Conservation (phyloP, 1,140 invertebrate species). For the Bombus consobrinus region DNA sequence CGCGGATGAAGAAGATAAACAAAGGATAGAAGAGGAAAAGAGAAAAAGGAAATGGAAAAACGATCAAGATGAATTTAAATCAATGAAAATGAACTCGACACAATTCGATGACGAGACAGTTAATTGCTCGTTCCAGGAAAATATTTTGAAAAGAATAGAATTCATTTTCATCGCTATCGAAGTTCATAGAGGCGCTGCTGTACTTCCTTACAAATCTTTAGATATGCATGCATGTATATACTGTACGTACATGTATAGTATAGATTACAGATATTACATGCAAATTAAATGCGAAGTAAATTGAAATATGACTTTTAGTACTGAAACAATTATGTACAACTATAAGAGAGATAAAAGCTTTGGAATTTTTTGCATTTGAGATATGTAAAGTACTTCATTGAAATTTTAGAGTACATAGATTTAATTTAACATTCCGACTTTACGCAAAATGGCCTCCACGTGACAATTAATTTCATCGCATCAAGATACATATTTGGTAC, state of each 20-base stretch:
- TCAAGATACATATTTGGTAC: neutral
- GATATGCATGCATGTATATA: neutral
- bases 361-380: neutral
- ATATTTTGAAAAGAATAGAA: neutral
- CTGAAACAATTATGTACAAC: neutral
- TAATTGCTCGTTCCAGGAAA: neutral
- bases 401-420: neutral
- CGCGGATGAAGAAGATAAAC: neutral
- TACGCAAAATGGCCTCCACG: neutral
- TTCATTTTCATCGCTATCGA: neutral
- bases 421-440: neutral
- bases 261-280: no score
- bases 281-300: neutral
- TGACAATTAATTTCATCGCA: neutral
- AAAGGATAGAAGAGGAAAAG: neutral
- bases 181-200: slow-evolving; percentile 38
- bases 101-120: neutral
- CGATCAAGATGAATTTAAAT: neutral
- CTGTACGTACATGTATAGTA: no score
- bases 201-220: neutral
- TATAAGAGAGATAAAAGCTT: neutral
- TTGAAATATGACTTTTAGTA: neutral
- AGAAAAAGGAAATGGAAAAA: neutral
- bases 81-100: neutral
- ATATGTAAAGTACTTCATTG: neutral